phyloP scores from a whole-genome alignment of 2,113 vertebrate genomes.

The Zootoca vivipara region DNA sequence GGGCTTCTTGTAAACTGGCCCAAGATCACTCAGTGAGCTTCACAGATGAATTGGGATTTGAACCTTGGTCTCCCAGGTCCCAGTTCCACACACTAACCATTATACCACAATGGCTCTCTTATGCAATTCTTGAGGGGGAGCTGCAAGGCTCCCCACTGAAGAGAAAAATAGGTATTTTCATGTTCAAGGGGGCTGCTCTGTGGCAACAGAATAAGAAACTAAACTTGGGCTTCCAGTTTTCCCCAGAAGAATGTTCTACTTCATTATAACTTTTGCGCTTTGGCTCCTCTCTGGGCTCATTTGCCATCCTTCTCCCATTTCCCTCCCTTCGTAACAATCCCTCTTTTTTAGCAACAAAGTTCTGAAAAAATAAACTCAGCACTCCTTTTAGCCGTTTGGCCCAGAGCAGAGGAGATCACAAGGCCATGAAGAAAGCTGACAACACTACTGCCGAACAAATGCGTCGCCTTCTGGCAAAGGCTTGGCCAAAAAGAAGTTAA shows the following conservation, averaged over 20 bases:
- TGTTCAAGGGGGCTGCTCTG: background rate
- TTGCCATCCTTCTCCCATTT: background rate
- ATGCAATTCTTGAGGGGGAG: background rate
- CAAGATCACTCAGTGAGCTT: too few relatives aligned
- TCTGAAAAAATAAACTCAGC: background rate
- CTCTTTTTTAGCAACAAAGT: background rate
- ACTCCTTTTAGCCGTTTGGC: background rate
- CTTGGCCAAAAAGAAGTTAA: slow-evolving; percentile 8
- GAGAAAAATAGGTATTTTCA: background rate
- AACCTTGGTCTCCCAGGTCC: too few relatives aligned
- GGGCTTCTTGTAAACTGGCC: background rate
- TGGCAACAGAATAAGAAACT: background rate
- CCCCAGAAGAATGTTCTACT: background rate
- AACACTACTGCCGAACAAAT: background rate
- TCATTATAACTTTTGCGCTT: background rate
- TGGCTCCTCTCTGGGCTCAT: background rate
- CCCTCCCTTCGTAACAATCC: background rate
- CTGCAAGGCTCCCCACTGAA: background rate
- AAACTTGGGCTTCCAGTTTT: background rate
- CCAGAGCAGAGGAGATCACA: background rate
- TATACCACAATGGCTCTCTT: background rate
- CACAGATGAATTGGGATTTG: too few relatives aligned
- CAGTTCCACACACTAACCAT: too few relatives aligned
- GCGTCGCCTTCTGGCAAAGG: background rate
- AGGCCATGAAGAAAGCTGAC: background rate